phyloP scores from a whole-genome alignment of 92 coral and sea anemone genomes.

The Bergia sp. region DNA sequence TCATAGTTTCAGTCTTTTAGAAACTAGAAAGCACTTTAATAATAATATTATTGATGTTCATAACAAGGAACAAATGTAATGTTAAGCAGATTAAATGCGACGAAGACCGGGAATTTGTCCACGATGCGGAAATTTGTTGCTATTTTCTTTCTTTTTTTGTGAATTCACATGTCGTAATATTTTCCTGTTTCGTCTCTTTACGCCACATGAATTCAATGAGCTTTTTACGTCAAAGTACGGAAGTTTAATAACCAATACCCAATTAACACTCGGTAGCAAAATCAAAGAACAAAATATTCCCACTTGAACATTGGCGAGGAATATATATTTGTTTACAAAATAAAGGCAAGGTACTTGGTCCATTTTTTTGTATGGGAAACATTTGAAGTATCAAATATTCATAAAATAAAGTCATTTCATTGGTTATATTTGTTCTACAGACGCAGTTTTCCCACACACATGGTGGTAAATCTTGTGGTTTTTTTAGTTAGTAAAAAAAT shows the following conservation, averaged over 20 bases:
- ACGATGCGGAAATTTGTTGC: not conserved
- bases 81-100: too few relatives aligned
- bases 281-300: constrained; percentile 15
- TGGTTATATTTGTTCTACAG: constrained; percentile 2
- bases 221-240: not conserved
- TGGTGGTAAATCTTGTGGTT: constrained; percentile 22
- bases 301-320: constrained; percentile 10
- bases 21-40: too few relatives aligned
- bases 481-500: not conserved
- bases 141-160: not conserved
- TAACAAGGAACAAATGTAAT: too few relatives aligned
- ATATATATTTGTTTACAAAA: not conserved
- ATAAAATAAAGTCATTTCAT: not conserved
- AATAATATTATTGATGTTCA: too few relatives aligned
- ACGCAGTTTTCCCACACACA: constrained; percentile 38
- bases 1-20: too few relatives aligned
- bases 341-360: not conserved
- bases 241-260: not conserved
- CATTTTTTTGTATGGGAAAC: not conserved
- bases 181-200: not conserved
- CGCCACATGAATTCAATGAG: not conserved
- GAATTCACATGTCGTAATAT: not conserved
- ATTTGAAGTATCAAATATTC: not conserved
- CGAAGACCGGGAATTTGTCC: too few relatives aligned
- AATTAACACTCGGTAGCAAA: constrained; percentile 20